Conservation (phyloP, 1,140 invertebrate genomes). For the Ylistrum balloti region DNA sequence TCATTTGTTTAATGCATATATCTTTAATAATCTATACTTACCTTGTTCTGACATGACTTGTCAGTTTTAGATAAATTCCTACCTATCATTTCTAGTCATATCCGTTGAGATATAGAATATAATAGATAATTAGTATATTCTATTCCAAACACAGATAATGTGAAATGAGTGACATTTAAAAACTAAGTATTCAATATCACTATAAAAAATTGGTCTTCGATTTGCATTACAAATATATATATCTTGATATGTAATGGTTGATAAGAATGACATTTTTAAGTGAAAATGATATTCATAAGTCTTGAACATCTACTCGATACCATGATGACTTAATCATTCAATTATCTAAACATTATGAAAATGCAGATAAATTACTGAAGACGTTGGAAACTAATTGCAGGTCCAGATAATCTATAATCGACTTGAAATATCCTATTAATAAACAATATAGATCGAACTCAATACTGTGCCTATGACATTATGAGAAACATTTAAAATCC, state of each 20-base stretch:
- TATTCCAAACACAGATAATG: too few relatives aligned
- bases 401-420: not conserved
- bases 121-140: too few relatives aligned
- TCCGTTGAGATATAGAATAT: too few relatives aligned
- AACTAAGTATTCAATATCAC: too few relatives aligned
- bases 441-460: not conserved
- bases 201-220: too few relatives aligned
- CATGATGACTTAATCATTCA: not conserved
- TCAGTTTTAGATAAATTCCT: too few relatives aligned
- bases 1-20: too few relatives aligned
- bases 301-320: not conserved
- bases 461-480: not conserved
- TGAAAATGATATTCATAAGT: not conserved
- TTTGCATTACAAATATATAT: not conserved
- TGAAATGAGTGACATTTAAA: too few relatives aligned
- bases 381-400: not conserved
- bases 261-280: not conserved
- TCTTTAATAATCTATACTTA: too few relatives aligned
- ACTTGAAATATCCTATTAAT: not conserved
- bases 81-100: too few relatives aligned
- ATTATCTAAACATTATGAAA: not conserved
- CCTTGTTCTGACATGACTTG: too few relatives aligned
- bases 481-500: not conserved
- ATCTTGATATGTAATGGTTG: not conserved
- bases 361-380: not conserved